phyloP scores from a whole-genome alignment of 2,888 invertebrate genomes.

The Oscheius sp. region DNA sequence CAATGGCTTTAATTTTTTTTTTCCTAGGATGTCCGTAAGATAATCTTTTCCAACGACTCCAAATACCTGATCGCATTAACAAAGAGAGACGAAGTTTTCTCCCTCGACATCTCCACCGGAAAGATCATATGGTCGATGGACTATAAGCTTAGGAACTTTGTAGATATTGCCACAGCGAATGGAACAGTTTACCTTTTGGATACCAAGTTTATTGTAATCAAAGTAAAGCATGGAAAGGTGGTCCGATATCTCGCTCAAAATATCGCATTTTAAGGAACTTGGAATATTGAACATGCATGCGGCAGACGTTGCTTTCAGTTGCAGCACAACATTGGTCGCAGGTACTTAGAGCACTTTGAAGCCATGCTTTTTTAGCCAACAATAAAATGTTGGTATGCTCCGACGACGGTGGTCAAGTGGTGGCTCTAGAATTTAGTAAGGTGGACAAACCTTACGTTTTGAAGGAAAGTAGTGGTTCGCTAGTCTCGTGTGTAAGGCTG shows the following conservation, averaged over 20 bases:
- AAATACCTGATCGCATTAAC: conserved; percentile 52
- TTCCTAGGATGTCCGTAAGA: conserved; percentile 48
- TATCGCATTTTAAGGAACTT: conserved; percentile 41
- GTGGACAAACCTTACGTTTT: conserved; percentile 47
- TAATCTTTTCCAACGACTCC: conserved; percentile 50
- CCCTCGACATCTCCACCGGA: conserved; percentile 40
- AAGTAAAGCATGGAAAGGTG: conserved; percentile 53
- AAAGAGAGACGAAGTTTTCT: conserved; percentile 48
- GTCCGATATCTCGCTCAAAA: background rate
- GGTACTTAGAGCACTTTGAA: conserved; percentile 29
- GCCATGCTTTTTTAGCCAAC: conserved; percentile 3
- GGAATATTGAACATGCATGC: conserved; percentile 57
- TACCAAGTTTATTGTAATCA: conserved; percentile 49
- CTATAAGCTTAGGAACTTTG: conserved; percentile 55
- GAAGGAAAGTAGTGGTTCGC: conserved; percentile 32
- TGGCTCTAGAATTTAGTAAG: conserved; percentile 37
- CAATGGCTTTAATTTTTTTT: background rate
- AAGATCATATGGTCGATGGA: conserved; percentile 54
- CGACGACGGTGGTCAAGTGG: conserved; percentile 25
- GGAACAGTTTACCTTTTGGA: conserved; percentile 44
- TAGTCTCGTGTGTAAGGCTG: conserved; percentile 7
- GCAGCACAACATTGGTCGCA: conserved; percentile 46
- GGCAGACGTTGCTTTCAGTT: conserved; percentile 52
- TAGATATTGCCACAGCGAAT: conserved; percentile 44
- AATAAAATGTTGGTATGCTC: conserved; percentile 12